phyloP scores from a whole-genome alignment of 2,113 vertebrate genomes.

The Pedionomus torquatus region DNA sequence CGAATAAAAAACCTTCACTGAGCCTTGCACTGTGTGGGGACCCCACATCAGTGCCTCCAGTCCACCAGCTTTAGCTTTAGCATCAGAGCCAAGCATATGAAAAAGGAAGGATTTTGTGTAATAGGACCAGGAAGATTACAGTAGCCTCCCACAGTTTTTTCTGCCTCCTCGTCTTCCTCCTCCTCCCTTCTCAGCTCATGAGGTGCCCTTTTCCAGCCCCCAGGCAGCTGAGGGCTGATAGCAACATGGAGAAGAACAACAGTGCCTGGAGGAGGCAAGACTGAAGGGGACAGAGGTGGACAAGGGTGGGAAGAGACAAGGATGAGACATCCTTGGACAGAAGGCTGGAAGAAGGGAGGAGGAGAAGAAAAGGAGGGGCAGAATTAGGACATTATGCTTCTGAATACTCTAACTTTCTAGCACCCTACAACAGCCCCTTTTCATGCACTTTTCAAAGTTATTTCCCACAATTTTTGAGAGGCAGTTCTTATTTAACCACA shows the following conservation, averaged over 20 bases:
- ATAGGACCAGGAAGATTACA: background rate
- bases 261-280: rapidly evolving
- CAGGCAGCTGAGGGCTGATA: background rate
- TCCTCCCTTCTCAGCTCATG: background rate
- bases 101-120: background rate
- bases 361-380: background rate
- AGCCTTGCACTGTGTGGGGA: background rate
- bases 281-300: background rate
- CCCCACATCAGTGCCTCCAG: background rate
- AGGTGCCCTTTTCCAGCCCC: background rate
- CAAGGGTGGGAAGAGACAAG: background rate
- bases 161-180: background rate
- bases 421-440: background rate
- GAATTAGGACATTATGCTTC: background rate
- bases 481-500: background rate
- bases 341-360: background rate
- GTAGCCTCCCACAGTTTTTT: background rate
- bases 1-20: background rate
- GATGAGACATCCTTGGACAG: background rate
- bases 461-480: background rate
- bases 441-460: background rate
- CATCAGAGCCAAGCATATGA: background rate
- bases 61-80: rapidly evolving
- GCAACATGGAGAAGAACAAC: too few species aligned
- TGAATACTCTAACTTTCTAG: background rate